Conservation (phyloP, 2,888 invertebrate species). For the Clivina fossor region DNA sequence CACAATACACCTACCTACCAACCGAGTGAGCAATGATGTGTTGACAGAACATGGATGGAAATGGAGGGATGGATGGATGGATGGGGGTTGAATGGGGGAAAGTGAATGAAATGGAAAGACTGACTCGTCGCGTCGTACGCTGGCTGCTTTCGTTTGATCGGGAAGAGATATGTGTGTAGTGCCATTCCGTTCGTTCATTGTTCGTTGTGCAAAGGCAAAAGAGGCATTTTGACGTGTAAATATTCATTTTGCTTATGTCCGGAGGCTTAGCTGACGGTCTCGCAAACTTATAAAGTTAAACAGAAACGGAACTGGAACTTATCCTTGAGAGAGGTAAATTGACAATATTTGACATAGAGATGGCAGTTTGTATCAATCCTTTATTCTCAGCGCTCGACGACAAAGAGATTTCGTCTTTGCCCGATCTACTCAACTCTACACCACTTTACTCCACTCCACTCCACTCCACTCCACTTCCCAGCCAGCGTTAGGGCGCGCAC, state of each 20-base stretch:
- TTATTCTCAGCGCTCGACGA: constrained; percentile 24
- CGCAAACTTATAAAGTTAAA: constrained; percentile 33
- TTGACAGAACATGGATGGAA: constrained; percentile 24
- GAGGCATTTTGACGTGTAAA: constrained; percentile 31
- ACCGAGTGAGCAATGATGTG: constrained; percentile 25
- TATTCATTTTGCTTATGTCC: constrained; percentile 33
- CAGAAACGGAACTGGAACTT: constrained; percentile 33
- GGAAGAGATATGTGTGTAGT: not conserved
- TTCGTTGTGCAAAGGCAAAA: not conserved
- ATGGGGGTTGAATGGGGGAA: not conserved
- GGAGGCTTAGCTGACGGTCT: constrained; percentile 33
- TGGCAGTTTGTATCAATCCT: constrained; percentile 34
- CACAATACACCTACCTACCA: constrained; percentile 22
- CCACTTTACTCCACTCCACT: too few relatives aligned
- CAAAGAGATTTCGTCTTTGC: constrained; percentile 20
- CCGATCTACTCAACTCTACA: too few relatives aligned
- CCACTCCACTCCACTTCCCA: too few relatives aligned
- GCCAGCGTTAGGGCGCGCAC: not conserved
- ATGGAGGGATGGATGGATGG: not conserved
- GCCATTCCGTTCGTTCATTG: not conserved
- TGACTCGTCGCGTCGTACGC: too few relatives aligned
- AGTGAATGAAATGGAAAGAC: too few relatives aligned
- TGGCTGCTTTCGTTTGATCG: too few relatives aligned
- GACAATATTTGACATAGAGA: constrained; percentile 35
- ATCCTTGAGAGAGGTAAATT: constrained; percentile 28